Conservation (phyloP, 2,113 vertebrate species). For the Chaetodon auriga region DNA sequence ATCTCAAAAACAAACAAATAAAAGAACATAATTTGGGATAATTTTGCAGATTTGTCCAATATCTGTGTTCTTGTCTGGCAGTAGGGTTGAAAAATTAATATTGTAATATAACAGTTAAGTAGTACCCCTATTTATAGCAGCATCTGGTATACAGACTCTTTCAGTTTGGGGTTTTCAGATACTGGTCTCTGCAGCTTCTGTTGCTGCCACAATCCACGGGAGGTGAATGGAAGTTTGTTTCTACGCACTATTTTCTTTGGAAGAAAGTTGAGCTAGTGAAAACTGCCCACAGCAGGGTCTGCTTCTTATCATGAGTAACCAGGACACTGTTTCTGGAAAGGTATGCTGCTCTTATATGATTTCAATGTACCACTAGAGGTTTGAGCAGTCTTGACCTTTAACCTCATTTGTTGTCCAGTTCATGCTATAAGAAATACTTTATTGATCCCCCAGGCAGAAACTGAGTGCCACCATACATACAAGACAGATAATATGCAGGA, state of each 20-base stretch:
- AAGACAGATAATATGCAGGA: too few relatives aligned
- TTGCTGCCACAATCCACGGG: neutral
- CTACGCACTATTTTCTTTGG: neutral
- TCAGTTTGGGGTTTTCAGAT: neutral
- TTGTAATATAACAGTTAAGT: neutral
- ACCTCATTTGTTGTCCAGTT: neutral
- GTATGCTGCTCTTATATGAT: neutral
- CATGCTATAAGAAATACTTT: too few relatives aligned
- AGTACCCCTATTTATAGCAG: neutral
- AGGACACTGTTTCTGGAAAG: neutral
- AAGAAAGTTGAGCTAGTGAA: conserved; percentile 7
- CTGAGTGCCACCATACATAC: too few relatives aligned
- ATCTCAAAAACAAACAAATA: too few relatives aligned
- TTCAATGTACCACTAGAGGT: neutral
- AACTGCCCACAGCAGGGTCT: neutral
- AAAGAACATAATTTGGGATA: too few relatives aligned
- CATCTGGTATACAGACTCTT: neutral
- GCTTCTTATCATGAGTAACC: conserved; percentile 3
- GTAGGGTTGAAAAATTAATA: neutral
- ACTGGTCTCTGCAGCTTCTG: neutral
- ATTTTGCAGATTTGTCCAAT: neutral
- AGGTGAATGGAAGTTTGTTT: neutral
- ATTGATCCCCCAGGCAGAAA: too few relatives aligned
- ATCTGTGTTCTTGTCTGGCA: neutral
- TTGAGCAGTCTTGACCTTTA: neutral